These are phyloP conservation scores for Sebastes diaconus DNA, from an alignment of 2,797 vertebrate genomes.

Conservation along the genomic window DNA sequence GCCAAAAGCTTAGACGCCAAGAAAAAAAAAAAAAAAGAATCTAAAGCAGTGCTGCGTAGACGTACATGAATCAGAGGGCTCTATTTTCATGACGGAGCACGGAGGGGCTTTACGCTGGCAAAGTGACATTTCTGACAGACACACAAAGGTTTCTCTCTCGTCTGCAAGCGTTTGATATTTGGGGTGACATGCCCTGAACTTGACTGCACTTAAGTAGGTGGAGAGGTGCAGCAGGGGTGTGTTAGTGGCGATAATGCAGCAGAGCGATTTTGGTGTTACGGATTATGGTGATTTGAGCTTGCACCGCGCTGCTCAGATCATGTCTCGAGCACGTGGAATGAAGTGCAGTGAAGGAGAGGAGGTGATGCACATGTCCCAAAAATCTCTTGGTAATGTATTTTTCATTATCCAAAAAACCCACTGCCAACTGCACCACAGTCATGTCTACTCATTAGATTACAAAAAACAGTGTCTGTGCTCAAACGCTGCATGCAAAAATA, in stretches of 20 bases:
- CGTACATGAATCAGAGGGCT: slow-evolving; percentile 15
- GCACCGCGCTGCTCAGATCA: background rate
- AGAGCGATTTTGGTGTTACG: slow-evolving; percentile 8
- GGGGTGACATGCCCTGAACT: slow-evolving; percentile 40
- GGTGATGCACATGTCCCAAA: background rate
- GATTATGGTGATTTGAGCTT: slow-evolving; percentile 30
- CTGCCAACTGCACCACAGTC: background rate
- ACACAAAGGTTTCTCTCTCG: slow-evolving; percentile 3
- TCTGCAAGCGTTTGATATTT: slow-evolving; percentile 51
- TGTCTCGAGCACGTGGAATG: background rate
- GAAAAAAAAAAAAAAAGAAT: background rate
- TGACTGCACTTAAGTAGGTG: slow-evolving; percentile 33
- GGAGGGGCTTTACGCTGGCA: slow-evolving; percentile 11
- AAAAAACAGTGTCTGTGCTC: background rate
- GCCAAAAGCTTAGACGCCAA: slow-evolving; percentile 35
- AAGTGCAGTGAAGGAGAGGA: background rate
- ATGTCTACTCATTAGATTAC: background rate
- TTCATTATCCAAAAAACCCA: background rate
- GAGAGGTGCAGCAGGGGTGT: slow-evolving; percentile 5
- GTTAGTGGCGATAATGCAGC: slow-evolving; percentile 9
- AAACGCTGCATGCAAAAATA: background rate
- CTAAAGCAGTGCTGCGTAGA: background rate
- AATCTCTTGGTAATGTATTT: background rate
- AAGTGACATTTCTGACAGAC: slow-evolving; percentile 46
- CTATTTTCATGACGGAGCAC: slow-evolving; percentile 40